These are phyloP conservation scores for Arvicanthis niloticus DNA, from an alignment of 2,113 vertebrate species.

Conservation along the genomic window DNA sequence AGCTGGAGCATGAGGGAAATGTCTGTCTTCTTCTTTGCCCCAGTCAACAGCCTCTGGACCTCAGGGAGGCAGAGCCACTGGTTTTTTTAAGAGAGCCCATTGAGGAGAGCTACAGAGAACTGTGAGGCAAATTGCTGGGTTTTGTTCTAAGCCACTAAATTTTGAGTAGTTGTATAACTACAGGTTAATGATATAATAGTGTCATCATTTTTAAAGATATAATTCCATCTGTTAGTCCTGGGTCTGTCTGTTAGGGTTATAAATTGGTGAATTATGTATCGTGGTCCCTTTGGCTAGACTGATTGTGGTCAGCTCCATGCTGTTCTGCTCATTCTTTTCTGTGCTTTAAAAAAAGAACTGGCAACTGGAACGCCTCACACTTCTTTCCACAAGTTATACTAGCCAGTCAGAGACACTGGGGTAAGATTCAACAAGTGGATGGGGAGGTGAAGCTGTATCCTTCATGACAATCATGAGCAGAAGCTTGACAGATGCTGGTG, in stretches of 20 bases:
- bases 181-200: not conserved
- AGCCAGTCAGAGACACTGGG: not conserved
- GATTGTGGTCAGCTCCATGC: not conserved
- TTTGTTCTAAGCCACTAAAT: not conserved
- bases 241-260: not conserved
- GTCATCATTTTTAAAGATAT: not conserved
- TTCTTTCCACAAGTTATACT: not conserved
- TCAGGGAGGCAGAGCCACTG: not conserved
- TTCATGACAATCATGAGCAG: not conserved
- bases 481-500: rapidly evolving
- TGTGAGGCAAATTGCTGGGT: not conserved
- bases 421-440: not conserved
- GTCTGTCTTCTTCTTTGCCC: rapidly evolving
- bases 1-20: not conserved
- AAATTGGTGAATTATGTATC: not conserved
- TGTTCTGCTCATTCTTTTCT: not conserved
- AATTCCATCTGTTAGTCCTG: not conserved
- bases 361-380: rapidly evolving
- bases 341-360: no score
- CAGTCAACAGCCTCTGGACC: not conserved
- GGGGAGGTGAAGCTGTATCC: not conserved
- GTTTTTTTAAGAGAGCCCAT: not conserved
- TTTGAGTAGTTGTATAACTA: not conserved
- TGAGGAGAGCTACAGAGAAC: not conserved
- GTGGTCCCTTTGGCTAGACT: not conserved